Conservation (phyloP, 1,140 invertebrate species). For the Penaeus indicus region DNA sequence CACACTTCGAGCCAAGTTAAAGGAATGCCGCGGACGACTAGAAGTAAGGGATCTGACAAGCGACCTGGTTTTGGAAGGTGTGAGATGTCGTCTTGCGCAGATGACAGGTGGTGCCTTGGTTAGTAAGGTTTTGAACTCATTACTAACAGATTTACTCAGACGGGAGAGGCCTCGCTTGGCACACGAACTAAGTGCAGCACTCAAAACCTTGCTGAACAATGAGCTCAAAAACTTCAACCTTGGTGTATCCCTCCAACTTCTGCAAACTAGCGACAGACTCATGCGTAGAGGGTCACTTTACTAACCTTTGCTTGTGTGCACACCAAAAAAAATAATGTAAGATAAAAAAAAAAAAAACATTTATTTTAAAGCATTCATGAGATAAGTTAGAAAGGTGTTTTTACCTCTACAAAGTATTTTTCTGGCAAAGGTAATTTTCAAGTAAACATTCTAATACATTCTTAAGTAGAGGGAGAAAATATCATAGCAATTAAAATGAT, state of each 20-base stretch:
- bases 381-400: too few relatives aligned
- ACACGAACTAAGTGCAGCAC: conserved; percentile 43
- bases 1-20: conserved; percentile 54
- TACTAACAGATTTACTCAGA: conserved; percentile 52
- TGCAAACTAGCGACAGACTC: conserved; percentile 64
- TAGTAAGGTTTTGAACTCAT: conserved; percentile 48
- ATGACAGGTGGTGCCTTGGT: conserved; percentile 59
- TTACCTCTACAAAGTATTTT: too few relatives aligned
- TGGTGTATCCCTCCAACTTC: conserved; percentile 62
- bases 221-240: conserved; percentile 64
- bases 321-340: too few relatives aligned
- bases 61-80: conserved; percentile 49
- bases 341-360: too few relatives aligned
- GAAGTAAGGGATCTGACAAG: conserved; percentile 56
- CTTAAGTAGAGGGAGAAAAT: too few relatives aligned
- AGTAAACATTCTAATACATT: too few relatives aligned
- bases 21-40: conserved; percentile 52
- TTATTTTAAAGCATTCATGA: too few relatives aligned
- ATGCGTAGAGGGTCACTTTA: conserved; percentile 62
- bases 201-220: conserved; percentile 59
- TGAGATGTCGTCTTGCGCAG: conserved; percentile 45
- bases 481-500: too few relatives aligned
- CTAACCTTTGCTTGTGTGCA: conserved; percentile 2
- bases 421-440: too few relatives aligned
- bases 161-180: conserved; percentile 49